phyloP scores from a whole-genome alignment of 2,113 vertebrate genomes.

The Rynchops niger region DNA sequence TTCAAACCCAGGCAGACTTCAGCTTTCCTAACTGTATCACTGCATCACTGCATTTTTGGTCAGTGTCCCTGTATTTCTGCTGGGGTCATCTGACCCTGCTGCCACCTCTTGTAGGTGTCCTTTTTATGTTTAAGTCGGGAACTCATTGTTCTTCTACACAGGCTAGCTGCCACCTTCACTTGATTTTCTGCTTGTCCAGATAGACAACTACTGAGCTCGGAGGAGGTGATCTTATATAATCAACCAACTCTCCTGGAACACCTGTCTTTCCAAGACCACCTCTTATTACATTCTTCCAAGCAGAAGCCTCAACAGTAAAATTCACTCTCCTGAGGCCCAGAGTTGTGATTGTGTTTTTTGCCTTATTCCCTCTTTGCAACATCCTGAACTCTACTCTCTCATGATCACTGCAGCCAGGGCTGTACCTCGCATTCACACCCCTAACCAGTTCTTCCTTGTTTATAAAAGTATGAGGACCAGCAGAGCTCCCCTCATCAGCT shows the following conservation, averaged over 20 bases:
- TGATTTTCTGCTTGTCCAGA: not conserved
- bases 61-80: not conserved
- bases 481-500: not conserved
- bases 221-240: not conserved
- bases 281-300: not conserved
- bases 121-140: not conserved
- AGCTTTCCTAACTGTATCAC: not conserved
- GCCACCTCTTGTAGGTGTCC: not conserved
- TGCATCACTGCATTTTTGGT: not conserved
- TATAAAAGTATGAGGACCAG: not conserved
- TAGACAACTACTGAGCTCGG: not conserved
- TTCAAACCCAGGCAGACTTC: not conserved
- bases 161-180: not conserved
- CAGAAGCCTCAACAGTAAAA: not conserved
- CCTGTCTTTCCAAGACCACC: not conserved
- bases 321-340: not conserved
- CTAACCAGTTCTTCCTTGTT: not conserved
- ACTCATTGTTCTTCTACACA: not conserved
- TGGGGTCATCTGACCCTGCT: not conserved
- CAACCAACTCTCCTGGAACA: not conserved
- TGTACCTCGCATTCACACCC: not conserved
- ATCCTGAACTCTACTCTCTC: not conserved
- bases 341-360: not conserved
- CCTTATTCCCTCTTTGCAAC: not conserved
- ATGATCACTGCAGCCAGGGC: not conserved